phyloP scores from a whole-genome alignment of 2,113 vertebrate species.

The Stigmatopora nigra region DNA sequence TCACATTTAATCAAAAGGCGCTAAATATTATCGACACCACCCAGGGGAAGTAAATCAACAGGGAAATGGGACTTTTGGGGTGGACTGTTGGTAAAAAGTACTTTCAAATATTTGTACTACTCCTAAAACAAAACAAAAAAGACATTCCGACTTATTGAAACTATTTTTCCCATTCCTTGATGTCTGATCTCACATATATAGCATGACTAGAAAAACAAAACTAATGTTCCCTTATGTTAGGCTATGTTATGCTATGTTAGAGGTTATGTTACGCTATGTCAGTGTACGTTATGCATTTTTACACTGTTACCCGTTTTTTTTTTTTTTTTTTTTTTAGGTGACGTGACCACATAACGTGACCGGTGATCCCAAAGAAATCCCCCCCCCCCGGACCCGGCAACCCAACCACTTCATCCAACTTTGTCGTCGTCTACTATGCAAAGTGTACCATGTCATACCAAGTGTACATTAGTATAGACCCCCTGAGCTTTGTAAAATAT shows the following conservation, averaged over 20 bases:
- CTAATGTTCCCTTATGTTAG: no score
- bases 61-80: neutral
- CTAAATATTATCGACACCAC: neutral
- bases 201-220: no score
- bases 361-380: slow-evolving; percentile 83
- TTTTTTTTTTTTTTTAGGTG: slow-evolving; percentile 54
- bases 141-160: no score
- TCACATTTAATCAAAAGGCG: neutral
- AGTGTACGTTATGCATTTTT: no score
- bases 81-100: no score
- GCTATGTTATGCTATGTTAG: no score
- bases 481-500: slow-evolving; percentile 72
- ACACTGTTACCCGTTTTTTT: slow-evolving; percentile 7
- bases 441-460: slow-evolving; percentile 74
- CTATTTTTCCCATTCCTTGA: no score
- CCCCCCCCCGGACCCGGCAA: slow-evolving; percentile 66
- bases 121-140: no score
- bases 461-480: slow-evolving; percentile 31
- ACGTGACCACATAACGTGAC: slow-evolving; percentile 56
- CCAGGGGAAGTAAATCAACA: neutral
- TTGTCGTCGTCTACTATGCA: slow-evolving; percentile 89
- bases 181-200: no score
- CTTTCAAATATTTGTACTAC: no score
- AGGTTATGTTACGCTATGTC: no score
- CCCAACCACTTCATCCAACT: slow-evolving; percentile 58